These are phyloP conservation scores for Anguilla pacifica DNA, from an alignment of 2,797 vertebrate species.

Conservation along the genomic window DNA sequence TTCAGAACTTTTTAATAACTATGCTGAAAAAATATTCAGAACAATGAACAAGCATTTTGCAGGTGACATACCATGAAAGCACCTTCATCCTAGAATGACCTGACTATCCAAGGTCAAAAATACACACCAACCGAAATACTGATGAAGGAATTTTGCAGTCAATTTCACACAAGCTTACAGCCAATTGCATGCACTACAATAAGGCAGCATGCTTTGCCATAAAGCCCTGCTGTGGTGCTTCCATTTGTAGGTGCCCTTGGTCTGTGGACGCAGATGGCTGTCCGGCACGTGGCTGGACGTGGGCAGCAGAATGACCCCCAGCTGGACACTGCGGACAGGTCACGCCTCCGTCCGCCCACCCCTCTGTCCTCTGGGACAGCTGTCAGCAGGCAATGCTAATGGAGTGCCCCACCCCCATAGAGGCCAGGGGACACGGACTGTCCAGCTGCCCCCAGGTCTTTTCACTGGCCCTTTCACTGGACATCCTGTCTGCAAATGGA, in stretches of 20 bases:
- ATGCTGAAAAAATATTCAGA: neutral
- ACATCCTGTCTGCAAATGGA: constrained; percentile 69
- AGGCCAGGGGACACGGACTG: constrained; percentile 58
- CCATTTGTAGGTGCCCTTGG: neutral
- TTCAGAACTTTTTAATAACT: neutral
- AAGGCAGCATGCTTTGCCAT: neutral
- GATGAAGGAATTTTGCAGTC: neutral
- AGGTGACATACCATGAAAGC: neutral
- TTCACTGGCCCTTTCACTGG: constrained; percentile 45
- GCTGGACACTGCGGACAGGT: constrained; percentile 82
- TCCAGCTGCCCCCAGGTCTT: constrained; percentile 71
- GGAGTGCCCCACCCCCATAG: constrained; percentile 51
- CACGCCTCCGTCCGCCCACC: constrained; percentile 59
- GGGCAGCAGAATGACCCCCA: constrained; percentile 73
- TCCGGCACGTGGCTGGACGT: constrained; percentile 76
- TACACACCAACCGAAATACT: neutral
- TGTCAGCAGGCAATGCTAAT: constrained; percentile 72
- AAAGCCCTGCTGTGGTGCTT: neutral
- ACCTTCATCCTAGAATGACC: neutral
- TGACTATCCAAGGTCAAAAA: constrained; percentile 1
- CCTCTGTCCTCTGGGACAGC: constrained; percentile 67
- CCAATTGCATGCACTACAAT: neutral
- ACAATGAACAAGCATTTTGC: neutral
- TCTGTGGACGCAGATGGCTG: constrained; percentile 72
- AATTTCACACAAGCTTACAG: neutral